Conservation (phyloP, 37 sponge, comb jelly and placozoan genomes). For the Tethya wilhelma region DNA sequence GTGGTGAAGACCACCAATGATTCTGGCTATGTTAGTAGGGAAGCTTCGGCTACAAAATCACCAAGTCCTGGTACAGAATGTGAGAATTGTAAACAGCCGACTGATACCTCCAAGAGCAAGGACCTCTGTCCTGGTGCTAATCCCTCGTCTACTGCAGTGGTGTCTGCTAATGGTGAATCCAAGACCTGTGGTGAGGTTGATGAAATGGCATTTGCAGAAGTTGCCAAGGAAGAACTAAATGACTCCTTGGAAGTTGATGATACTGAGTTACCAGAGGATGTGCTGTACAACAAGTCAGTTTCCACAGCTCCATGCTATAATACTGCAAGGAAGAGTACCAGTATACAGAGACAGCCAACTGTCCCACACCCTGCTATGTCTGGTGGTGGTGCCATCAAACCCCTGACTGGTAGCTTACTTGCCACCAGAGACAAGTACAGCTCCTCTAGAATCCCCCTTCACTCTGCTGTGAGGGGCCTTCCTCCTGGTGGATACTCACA, state of each 20-base stretch:
- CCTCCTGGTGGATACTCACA: slow-evolving; percentile 7
- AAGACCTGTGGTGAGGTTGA: not conserved
- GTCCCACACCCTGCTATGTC: not conserved
- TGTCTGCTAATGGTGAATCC: too few species aligned
- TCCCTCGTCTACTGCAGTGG: too few species aligned
- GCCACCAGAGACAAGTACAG: not conserved
- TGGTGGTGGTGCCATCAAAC: not conserved
- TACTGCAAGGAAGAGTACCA: not conserved
- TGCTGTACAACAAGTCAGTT: not conserved
- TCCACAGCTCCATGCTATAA: not conserved
- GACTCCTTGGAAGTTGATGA: slow-evolving; percentile 37
- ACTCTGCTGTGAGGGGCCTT: not conserved
- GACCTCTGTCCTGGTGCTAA: too few species aligned
- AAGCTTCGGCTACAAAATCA: slow-evolving; percentile 9
- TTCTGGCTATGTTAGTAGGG: slow-evolving; percentile 27
- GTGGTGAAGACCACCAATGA: not conserved
- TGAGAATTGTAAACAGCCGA: not conserved
- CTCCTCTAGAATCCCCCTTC: slow-evolving; percentile 10
- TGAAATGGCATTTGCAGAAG: slow-evolving; percentile 18
- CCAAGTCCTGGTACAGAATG: slow-evolving; percentile 12
- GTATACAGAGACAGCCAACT: not conserved
- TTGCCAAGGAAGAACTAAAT: slow-evolving; percentile 21
- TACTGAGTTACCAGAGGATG: not conserved
- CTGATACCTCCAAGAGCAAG: too few species aligned
- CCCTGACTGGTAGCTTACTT: slow-evolving; percentile 14